Conservation (phyloP, 1,140 invertebrate genomes). For the Lepidurus packardi region DNA sequence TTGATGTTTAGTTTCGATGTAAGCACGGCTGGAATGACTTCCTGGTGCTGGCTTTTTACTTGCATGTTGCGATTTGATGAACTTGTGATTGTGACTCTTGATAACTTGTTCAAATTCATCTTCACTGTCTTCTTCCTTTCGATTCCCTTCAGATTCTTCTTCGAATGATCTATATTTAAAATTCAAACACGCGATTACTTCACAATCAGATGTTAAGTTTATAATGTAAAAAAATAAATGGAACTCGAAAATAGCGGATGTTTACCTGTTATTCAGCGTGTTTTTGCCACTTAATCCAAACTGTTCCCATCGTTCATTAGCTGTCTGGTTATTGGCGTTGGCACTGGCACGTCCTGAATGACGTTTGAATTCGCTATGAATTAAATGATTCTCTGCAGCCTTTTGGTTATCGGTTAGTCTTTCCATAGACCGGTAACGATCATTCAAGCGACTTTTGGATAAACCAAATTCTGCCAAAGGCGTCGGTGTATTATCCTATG, state of each 20-base stretch:
- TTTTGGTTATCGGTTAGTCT: conserved; percentile 40
- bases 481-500: background rate
- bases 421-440: conserved; percentile 77
- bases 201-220: too few species aligned
- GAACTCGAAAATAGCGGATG: conserved; percentile 8
- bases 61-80: conserved; percentile 75
- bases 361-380: background rate
- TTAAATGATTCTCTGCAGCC: conserved; percentile 33
- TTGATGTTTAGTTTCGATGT: conserved; percentile 57
- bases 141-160: background rate
- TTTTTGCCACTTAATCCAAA: conserved; percentile 38
- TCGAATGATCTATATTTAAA: background rate
- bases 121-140: conserved; percentile 26
- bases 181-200: background rate
- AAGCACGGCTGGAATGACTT: conserved; percentile 76
- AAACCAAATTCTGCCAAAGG: conserved; percentile 49
- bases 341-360: conserved; percentile 26
- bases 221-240: too few species aligned
- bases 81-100: conserved; percentile 40
- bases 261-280: conserved; percentile 39
- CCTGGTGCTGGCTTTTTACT: conserved; percentile 65
- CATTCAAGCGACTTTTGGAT: conserved; percentile 75
- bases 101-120: conserved; percentile 20
- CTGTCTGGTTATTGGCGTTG: background rate
- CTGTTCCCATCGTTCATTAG: conserved; percentile 35